Base-by-base conservation (phyloP, 2,113 vertebrate species). In the Myrmecophaga tridactyla region DNA sequence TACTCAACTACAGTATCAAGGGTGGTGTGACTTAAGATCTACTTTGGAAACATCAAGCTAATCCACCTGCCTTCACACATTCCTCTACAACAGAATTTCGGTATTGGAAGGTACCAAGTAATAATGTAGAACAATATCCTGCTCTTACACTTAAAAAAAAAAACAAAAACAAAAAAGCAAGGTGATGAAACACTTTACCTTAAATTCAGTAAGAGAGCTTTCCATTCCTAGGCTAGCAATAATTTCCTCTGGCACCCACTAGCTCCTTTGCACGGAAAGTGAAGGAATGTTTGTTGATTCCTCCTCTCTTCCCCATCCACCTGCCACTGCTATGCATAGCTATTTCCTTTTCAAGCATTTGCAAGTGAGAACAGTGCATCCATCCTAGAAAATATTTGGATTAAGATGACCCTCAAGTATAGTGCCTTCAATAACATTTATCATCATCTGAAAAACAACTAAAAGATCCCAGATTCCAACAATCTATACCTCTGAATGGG, bases 281-380 rank as follows among this genome's bases (percentile, higher is more conserved):
- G 15, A 94, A 78, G 23, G 4, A 63, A 46, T 82, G n/a, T 69
- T 93, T 82, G 29, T 69, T 93, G 60, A 63, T 41, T 43, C 34
- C 34, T 70, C 25, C 31, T 46, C 4, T 86, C 73, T 75, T 92
- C 7, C 51, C 65, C n/a, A 11, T 31, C 76, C 85, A 72, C 58
- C 60, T n/a, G 7, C 43, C 73, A 92, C 77, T 46, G 2, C 69
- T 80, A 48, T 5, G 5, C 18, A 86, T 41, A 83, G 63, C 43
- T 73, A 3, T 77, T 87, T 95, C 46, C 48, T 87, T 86, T 72
- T 36, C 78, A 93, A 51, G 56, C 56, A 62, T 56, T 93, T 77
- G 14, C 21, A 85, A 96, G 65, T 89, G 7, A 96, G 83, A 94
- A 86, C 51, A 96, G 31, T 46, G 41, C 18, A 87, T 46, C 75